Evolutionary conservation across 2,797 vertebrate genomes (phyloP), one percentile per base, ranked within the genome.

Genomic region (Dermochelys coriacea): DNA sequence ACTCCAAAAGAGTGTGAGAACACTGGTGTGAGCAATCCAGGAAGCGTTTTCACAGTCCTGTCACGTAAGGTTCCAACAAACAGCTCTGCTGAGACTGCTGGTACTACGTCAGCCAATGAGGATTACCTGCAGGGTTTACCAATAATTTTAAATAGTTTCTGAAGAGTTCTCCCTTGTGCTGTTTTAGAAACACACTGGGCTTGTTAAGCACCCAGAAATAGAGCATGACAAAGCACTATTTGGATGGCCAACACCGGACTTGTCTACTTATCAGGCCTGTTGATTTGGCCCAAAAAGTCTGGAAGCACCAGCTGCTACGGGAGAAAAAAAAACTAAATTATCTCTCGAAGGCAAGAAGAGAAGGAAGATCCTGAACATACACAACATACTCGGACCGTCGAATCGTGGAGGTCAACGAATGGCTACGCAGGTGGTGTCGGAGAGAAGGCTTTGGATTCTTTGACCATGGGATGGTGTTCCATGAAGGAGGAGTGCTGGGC

Each of bases 141-240:
- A 85, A 85, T 74, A 95, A 74, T 29, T 29, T n/a, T 79, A 51
- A 82, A 87, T 1, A 27, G 57, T 34, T 78, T 34, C 84, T 47
- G 86, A 74, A 59, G 47, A 21, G 47, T 18, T 80, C 27, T 15
- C 31, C 59, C 12, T n/a, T 8, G 0, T 0, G 3, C 52, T 59
- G 54, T 31, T 25, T 49, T n/a, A 45, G 74, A n/a, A 64, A 27
- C 19, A 54, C 0, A 0, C 25, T 0, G 1, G 45, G 54, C 7
- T 54, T 34, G 2, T 15, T 68, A 51, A 45, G 27, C 37, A 14
- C 16, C 68, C 29, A 25, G 55, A 87, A 12, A 37, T 25, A 45
- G 19, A 80, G 45, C n/a, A 31, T 1, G 8, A n/a, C n/a, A 31
- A 47, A 8, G 45, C 15, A 21, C 2, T 74, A 4, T 52, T 86